A percentile compares a stretch with the other conserved stretches of the same genome.
These are phyloP conservation scores for Pristionchus exspectatus DNA, from an alignment of 2,888 invertebrate species.

Conservation along the genomic window DNA sequence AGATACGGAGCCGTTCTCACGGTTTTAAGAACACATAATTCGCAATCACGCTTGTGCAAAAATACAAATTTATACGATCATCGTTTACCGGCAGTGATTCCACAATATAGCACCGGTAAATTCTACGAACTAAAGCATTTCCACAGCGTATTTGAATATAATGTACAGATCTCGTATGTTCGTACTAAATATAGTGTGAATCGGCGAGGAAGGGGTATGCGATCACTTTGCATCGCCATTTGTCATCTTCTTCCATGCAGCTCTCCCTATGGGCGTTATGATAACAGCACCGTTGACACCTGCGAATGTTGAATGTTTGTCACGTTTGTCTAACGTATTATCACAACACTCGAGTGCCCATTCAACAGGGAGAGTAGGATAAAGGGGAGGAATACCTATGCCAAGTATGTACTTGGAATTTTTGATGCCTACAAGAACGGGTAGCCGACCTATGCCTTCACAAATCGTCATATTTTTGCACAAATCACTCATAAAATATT, in stretches of 20 bases:
- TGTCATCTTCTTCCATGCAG: constrained; percentile 17
- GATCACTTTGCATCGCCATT: background rate
- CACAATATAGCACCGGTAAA: background rate
- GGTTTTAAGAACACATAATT: background rate
- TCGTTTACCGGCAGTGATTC: background rate
- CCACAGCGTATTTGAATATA: background rate
- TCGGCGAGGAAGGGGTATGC: background rate
- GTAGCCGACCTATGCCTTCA: no score
- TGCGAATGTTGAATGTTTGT: background rate
- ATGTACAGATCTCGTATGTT: background rate
- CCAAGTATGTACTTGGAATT: no score
- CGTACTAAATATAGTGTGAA: constrained; percentile 15
- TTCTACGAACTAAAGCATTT: background rate
- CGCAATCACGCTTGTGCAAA: background rate
- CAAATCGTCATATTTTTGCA: no score
- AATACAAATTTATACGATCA: background rate
- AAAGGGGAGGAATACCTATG: no score
- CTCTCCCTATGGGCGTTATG: background rate
- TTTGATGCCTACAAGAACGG: no score
- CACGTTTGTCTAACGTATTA: background rate
- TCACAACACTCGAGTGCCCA: background rate
- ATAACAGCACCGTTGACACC: constrained; percentile 14
- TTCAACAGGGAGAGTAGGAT: no score
- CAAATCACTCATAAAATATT: no score
- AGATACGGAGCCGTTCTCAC: background rate